A percentile compares a stretch with the other conserved stretches of the same genome.
phyloP scores from a whole-genome alignment of 2,888 invertebrate genomes.

The Chesias legatella region DNA sequence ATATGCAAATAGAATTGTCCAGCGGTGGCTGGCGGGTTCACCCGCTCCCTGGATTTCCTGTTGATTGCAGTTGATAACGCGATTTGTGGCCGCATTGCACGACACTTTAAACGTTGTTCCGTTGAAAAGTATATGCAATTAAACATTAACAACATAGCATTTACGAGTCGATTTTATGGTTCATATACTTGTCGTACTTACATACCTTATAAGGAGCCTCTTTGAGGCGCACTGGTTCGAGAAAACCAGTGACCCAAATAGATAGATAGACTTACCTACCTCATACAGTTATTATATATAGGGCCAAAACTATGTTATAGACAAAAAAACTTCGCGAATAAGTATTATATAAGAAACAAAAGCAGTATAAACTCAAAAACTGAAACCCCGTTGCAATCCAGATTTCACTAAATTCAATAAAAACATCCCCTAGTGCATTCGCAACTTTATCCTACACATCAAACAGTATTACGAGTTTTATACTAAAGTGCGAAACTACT shows the following conservation, averaged over 20 bases:
- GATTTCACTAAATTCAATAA: conserved; percentile 2
- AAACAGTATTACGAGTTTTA: conserved; percentile 16
- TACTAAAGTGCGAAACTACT: conserved; percentile 49
- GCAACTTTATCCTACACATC: conserved; percentile 8
- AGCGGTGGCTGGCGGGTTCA: conserved; percentile 20
- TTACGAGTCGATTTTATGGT: too few species aligned
- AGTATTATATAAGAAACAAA: too few species aligned
- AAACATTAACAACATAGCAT: too few species aligned
- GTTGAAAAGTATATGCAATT: conserved; percentile 2
- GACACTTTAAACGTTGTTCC: conserved; percentile 27
- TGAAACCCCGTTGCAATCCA: background rate
- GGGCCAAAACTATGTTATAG: too few species aligned
- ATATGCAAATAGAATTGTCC: conserved; percentile 62
- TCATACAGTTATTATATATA: too few species aligned
- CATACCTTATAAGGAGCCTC: too few species aligned
- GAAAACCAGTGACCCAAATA: too few species aligned
- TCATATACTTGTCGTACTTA: too few species aligned
- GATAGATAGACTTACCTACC: too few species aligned
- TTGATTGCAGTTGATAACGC: conserved; percentile 51
- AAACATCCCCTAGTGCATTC: conserved; percentile 8
- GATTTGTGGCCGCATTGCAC: conserved; percentile 47
- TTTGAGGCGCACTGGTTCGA: too few species aligned
- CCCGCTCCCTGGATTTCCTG: conserved; percentile 43
- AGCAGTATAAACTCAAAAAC: too few species aligned
- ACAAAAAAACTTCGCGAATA: too few species aligned